A percentile compares a stretch with the other conserved stretches of the same genome.
Evolutionary conservation across 2,888 invertebrate genomes (phyloP).

Genomic region (Altica lythri): DNA sequence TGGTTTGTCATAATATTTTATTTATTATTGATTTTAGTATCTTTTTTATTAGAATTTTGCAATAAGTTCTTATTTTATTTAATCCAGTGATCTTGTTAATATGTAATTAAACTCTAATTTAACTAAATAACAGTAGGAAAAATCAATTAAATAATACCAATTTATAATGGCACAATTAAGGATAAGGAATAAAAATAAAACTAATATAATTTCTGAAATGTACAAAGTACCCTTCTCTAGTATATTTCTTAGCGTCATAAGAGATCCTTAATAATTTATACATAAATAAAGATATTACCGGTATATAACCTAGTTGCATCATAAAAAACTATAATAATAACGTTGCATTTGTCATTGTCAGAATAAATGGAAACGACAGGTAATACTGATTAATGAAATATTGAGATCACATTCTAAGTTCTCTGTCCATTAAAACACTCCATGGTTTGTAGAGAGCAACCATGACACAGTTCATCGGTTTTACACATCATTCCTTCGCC

Average conservation of each 20-base stretch:
- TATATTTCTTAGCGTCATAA: slow-evolving; percentile 30
- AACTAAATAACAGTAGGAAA: too few relatives aligned
- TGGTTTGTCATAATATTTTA: too few relatives aligned
- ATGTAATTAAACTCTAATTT: too few relatives aligned
- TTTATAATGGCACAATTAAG: too few relatives aligned
- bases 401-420: slow-evolving; percentile 36
- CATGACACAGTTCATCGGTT: slow-evolving; percentile 52
- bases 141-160: too few relatives aligned
- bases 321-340: slow-evolving; percentile 29
- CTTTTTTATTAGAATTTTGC: too few relatives aligned
- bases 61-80: too few relatives aligned
- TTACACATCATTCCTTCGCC: slow-evolving; percentile 53
- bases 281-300: slow-evolving; percentile 31
- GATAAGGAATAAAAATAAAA: slow-evolving; percentile 6
- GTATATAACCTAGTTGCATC: slow-evolving; percentile 27
- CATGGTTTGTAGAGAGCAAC: slow-evolving; percentile 50
- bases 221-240: slow-evolving; percentile 32
- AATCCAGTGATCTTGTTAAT: too few relatives aligned
- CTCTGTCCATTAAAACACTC: slow-evolving; percentile 39
- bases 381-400: slow-evolving; percentile 42
- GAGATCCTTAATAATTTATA: slow-evolving; percentile 30
- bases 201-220: slow-evolving; percentile 26
- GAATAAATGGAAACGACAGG: slow-evolving; percentile 24
- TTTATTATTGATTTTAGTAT: too few relatives aligned
- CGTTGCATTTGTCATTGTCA: slow-evolving; percentile 22